Evolutionary conservation across 2,113 vertebrate species (phyloP), one percentile per base, ranked within the genome.

Genomic region (Ictidomys tridecemlineatus): DNA sequence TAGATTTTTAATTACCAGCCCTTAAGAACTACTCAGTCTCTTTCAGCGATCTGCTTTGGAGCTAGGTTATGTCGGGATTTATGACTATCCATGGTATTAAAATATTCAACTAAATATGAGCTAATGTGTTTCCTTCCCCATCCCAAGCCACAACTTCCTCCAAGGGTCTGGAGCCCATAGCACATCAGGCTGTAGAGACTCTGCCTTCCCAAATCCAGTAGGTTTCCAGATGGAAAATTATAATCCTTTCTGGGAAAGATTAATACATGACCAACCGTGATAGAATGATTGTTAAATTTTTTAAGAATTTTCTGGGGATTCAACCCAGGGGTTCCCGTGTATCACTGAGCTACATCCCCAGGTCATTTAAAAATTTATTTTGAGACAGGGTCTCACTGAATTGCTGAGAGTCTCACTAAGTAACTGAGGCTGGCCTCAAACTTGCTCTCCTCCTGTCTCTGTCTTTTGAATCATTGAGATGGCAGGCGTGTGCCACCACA

Each of bases 21-120:
- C 5, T 63, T 69, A 79, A 83, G 53, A 77, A 77, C 48, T 37
- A 30, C 37, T 85, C 1, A 0, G 0, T 90, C 74, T 92, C 56
- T 76, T 92, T 92, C 30, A 85, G 80, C 24, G 32, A 86, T 8
- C 32, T 91, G 48, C 39, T 94, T 94, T 79, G 42, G 39, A 42
- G 32, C 12, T 37, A 42, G n/a, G 20, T 10, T 2, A 51, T 24
- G 58, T 18, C 3, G 10, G 12, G 45, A 92, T 91, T 90, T 92
- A 89, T 69, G 90, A 70, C 45, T 26, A 45, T 13, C 18, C 83
- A 16, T 45, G 2, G 34, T 45, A 74, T 93, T 94, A 83, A 93
- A 89, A 70, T 73, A 76, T 51, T 61, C 37, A 85, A 70, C 32
- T 79, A 16, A 37, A 39, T 37, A 58, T 94, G 70, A 82, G 70